A percentile compares a stretch with the other conserved stretches of the same genome.
Conservation (phyloP, 2,113 vertebrate genomes). For the Verasper variegatus region DNA sequence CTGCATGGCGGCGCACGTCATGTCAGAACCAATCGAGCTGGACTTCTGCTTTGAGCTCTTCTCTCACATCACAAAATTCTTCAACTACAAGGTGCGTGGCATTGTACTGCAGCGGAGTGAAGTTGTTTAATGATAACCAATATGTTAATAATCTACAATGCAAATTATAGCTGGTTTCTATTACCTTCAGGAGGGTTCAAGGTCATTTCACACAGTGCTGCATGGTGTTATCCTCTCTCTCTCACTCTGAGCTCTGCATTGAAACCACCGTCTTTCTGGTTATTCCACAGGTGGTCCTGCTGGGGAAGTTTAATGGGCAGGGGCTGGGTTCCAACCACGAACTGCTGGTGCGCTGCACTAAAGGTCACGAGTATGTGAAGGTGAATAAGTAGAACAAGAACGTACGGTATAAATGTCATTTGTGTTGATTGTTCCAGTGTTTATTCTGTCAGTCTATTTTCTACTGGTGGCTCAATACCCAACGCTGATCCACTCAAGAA, state of each 20-base stretch:
- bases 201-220: not conserved
- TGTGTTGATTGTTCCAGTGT: not conserved
- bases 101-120: not conserved
- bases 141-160: constrained; percentile 46
- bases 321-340: constrained; percentile 90
- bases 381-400: constrained; percentile 51
- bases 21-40: constrained; percentile 84
- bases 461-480: not conserved
- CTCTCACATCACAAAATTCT: constrained; percentile 96
- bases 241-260: not conserved
- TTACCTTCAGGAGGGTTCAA: not conserved
- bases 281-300: constrained; percentile 88
- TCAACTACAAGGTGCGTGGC: constrained; percentile 92
- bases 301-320: constrained; percentile 96
- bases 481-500: not conserved
- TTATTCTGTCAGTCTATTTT: not conserved
- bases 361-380: constrained; percentile 92
- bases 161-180: not conserved
- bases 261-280: constrained; percentile 17
- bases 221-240: not conserved
- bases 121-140: constrained; percentile 3
- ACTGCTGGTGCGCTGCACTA: constrained; percentile 92
- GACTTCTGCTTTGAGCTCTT: constrained; percentile 99
- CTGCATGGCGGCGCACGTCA: constrained; percentile 87
- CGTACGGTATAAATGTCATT: not conserved